These are phyloP conservation scores for Pachyseris speciosa DNA, from an alignment of 64 coral and sea anemone genomes.

Conservation along the genomic window DNA sequence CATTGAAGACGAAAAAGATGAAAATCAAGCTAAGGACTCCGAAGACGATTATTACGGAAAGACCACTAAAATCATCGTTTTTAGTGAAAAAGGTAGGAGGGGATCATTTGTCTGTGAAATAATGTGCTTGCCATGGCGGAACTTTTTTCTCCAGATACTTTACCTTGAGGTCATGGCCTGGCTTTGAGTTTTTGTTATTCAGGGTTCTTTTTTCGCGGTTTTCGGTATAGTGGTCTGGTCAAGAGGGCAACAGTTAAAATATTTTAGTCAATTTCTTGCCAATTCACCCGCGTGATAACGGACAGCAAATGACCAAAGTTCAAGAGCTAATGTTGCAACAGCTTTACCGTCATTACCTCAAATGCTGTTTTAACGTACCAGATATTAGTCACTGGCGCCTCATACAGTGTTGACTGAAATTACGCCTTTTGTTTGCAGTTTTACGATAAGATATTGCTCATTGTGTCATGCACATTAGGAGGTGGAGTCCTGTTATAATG, in stretches of 20 bases:
- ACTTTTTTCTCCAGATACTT: constrained; percentile 4
- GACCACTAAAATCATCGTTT: constrained; percentile 35
- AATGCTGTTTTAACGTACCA: background rate
- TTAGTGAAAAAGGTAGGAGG: constrained; percentile 40
- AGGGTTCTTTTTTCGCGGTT: constrained; percentile 18
- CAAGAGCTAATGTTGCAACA: constrained; percentile 6
- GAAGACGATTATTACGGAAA: constrained; percentile 13
- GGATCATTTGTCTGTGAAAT: background rate
- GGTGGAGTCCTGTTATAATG: constrained; percentile 16
- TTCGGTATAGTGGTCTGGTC: constrained; percentile 9
- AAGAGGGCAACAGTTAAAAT: constrained; percentile 36
- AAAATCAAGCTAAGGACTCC: background rate
- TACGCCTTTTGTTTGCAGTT: constrained; percentile 36
- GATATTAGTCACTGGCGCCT: background rate
- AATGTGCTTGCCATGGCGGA: background rate
- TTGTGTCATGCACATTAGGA: constrained; percentile 37
- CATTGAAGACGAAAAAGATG: background rate
- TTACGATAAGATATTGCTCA: constrained; percentile 13
- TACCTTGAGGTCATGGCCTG: constrained; percentile 27
- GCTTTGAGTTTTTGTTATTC: background rate
- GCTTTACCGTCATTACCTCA: background rate
- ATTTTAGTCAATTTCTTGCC: constrained; percentile 20
- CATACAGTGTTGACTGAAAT: constrained; percentile 34
- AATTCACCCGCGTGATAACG: background rate
- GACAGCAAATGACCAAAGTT: constrained; percentile 20